Evolutionary conservation across 2,888 invertebrate genomes (phyloP).

Genomic region (Pogonocherus hispidulus): DNA sequence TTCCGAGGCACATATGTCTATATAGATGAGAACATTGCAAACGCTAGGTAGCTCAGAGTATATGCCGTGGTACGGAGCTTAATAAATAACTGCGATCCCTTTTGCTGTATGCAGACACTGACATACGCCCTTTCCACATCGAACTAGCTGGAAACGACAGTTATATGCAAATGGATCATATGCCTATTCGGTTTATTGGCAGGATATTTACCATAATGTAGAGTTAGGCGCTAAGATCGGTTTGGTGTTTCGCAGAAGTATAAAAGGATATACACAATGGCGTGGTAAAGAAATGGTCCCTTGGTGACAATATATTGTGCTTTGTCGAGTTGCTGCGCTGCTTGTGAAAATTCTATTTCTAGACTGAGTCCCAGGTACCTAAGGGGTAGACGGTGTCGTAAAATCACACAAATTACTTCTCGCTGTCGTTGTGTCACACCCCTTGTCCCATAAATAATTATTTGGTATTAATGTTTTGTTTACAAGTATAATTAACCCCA

Average conservation of each 20-base stretch:
- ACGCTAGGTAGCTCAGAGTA: slow-evolving; percentile 11
- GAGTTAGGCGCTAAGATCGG: background rate
- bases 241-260: background rate
- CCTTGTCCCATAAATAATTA: too few species aligned
- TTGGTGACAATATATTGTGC: too few species aligned
- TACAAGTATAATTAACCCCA: too few species aligned
- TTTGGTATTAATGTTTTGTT: too few species aligned
- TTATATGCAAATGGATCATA: slow-evolving; percentile 21
- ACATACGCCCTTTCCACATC: slow-evolving; percentile 14
- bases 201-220: slow-evolving; percentile 9
- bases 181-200: slow-evolving; percentile 2
- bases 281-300: background rate
- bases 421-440: too few species aligned
- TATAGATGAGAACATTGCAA: slow-evolving; percentile 12
- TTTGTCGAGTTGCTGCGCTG: too few species aligned
- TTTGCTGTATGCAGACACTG: slow-evolving; percentile 6
- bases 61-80: slow-evolving; percentile 6
- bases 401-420: too few species aligned
- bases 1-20: background rate
- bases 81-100: slow-evolving; percentile 19
- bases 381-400: too few species aligned
- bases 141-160: slow-evolving; percentile 18
- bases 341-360: too few species aligned
- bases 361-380: too few species aligned
- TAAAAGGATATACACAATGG: background rate